Evolutionary conservation across 2,888 invertebrate species (phyloP), one percentile per base, ranked within the genome.

Genomic region (Mythimna vitellina): DNA sequence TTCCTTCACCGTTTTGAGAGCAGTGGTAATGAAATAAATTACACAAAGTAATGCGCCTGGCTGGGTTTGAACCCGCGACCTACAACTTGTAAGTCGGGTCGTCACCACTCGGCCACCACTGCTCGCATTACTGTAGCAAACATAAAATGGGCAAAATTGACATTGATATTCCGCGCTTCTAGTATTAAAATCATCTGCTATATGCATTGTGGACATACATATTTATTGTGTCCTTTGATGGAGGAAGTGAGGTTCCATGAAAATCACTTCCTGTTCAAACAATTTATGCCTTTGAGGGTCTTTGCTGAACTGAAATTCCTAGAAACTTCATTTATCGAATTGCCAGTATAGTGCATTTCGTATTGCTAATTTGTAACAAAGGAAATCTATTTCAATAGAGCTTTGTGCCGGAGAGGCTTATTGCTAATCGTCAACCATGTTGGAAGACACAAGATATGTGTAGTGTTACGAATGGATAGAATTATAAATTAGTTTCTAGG

Each of bases 291-390:
- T 35, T n/a, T 58, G 32, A 32, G 20, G 57, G 32, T 32, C 5
- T 54, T 46, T 46, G 25, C 17, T 53, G 14, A 17, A 38, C 32
- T 14, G 20, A 17, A 53, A 12, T 65, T 58, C 32, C 3, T 42
- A 12, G 32, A 22, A 56, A 63, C 25, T 49, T 17, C 25, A 65
- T 58, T 12, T 2, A 32, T 35, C 17, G 2, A 51, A 54, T 35
- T 58, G n/a, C 17, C 22, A 25, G 25, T 38, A 63, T 22, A 35
- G 17, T 51, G 70, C 58, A 58, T 38, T 29, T 42, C 14, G 25
- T 3, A 58, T 53, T 42, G 70, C 20, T 53, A 60, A 51, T 70
- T 58, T 29, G 3, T 22, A 20, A 20, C 42, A 22, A 60, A 49
- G 42, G 20, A 38, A 64, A 70, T 25, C 42, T 20, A 49, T 35